A percentile compares a stretch with the other conserved stretches of the same genome.
phyloP scores from a whole-genome alignment of 2,797 vertebrate species.

The Varecia variegata region DNA sequence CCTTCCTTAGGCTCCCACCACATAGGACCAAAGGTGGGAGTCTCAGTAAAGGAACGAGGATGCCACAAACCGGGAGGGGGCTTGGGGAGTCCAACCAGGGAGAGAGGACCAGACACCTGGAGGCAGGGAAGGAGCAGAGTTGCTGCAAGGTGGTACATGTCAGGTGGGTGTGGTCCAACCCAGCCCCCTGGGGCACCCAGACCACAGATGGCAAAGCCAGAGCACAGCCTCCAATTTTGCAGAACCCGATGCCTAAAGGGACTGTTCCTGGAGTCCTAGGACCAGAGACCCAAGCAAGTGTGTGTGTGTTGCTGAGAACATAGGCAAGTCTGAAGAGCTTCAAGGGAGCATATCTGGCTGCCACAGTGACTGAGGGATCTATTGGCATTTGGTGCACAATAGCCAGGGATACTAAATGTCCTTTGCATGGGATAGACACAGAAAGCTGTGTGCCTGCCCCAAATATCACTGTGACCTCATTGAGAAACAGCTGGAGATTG shows the following conservation, averaged over 20 bases:
- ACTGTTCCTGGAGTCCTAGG: background rate
- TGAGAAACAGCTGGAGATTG: background rate
- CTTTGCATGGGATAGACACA: background rate
- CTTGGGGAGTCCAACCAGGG: background rate
- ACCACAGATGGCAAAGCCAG: background rate
- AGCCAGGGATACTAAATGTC: rapidly evolving
- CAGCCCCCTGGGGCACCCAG: background rate
- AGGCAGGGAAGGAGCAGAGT: background rate
- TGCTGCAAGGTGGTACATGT: background rate
- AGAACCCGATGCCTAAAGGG: background rate
- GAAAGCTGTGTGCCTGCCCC: background rate
- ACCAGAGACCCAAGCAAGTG: background rate
- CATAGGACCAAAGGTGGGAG: background rate
- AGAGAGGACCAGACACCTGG: background rate
- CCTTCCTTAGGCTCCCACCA: background rate
- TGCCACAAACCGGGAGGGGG: background rate
- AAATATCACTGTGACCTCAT: background rate
- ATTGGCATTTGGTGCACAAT: background rate
- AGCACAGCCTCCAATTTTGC: background rate
- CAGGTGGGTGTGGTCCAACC: too few relatives aligned
- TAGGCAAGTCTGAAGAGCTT: background rate
- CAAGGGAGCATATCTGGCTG: background rate
- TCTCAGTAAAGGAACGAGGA: background rate
- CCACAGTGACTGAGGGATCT: background rate
- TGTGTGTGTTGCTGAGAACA: too few relatives aligned